Evolutionary conservation across 2,888 invertebrate species (phyloP), one percentile per base, ranked within the genome.

Genomic region (Globia sparganii): DNA sequence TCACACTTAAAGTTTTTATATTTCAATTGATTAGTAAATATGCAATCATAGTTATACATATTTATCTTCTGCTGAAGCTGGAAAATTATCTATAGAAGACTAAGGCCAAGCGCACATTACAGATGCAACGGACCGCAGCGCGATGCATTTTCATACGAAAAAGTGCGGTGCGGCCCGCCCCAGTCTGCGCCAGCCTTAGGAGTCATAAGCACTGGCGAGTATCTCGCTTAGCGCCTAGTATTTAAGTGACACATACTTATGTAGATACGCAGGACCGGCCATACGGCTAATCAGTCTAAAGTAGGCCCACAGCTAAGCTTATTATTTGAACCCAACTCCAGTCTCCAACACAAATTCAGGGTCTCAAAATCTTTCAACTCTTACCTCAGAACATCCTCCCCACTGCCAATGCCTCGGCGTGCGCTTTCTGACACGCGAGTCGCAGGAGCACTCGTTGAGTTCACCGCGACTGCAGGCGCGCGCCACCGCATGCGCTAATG

Each of bases 381-480:
- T 92, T 95, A 97, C 98, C 97, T 99, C 99, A 58, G 99, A 99
- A 94, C 99, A 99, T 0, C 99, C 99, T 79, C 99, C 99, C 99
- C 99, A 99, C 94, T 99, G 98, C 98, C 98, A 98, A 88, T 98
- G 98, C 83, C 98, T 97, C 43, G 98, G 97, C n/a, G 97, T 97
- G 87, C 97, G 97, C 88, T 97, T 97, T 89, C 98, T 97, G n/a
- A 98, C 98, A 71, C 98, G 97, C 81, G 97, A 98, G 93, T 99
- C 99, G 93, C 99, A 99, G 59, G 98, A 98, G 94, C 99, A 99
- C 91, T 98, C 98, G 88, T 98, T 98, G 72, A 99, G 97, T 92
- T 99, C 98, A 15, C 98, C 98, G 86, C 98, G 97, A 74, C 98
- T 98, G 94, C 99, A 99, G 0, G 99, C 98, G 83, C 98, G 97